Evolutionary conservation across 2,113 vertebrate genomes (phyloP).

Genomic region (Ictidomys tridecemlineatus): DNA sequence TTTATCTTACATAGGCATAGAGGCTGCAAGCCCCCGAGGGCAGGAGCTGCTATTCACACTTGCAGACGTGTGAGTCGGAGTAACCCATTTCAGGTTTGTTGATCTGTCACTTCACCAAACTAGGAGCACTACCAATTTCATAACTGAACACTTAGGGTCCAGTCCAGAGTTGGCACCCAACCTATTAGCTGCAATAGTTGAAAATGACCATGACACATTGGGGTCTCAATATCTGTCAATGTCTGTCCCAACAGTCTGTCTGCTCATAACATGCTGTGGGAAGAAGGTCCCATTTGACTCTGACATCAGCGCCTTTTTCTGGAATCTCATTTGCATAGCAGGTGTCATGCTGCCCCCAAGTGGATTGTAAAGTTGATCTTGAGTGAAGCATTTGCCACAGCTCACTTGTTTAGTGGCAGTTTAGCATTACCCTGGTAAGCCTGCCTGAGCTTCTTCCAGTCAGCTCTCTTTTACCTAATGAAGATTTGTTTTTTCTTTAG

Average conservation of each 20-base stretch:
- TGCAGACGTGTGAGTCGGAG: neutral
- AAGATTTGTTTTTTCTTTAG: neutral
- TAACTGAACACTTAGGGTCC: neutral
- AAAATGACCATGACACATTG: neutral
- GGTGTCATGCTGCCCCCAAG: neutral
- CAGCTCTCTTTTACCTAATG: neutral
- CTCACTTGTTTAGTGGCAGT: neutral
- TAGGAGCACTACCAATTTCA: neutral
- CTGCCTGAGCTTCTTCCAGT: neutral
- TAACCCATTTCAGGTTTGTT: neutral
- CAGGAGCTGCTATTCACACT: neutral
- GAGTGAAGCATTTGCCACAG: neutral
- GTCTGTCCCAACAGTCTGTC: too few relatives aligned
- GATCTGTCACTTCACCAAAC: neutral
- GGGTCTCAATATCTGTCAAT: neutral
- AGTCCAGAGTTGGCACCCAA: neutral
- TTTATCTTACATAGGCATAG: neutral
- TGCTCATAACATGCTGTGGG: neutral
- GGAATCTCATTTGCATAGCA: neutral
- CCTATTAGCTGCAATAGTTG: too few relatives aligned
- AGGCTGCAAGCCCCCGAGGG: neutral
- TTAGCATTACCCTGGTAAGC: neutral
- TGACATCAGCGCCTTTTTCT: neutral
- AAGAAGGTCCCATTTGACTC: neutral
- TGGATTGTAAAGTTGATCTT: neutral